Conservation (phyloP, 2,888 invertebrate genomes). For the Drosophila mettleri region DNA sequence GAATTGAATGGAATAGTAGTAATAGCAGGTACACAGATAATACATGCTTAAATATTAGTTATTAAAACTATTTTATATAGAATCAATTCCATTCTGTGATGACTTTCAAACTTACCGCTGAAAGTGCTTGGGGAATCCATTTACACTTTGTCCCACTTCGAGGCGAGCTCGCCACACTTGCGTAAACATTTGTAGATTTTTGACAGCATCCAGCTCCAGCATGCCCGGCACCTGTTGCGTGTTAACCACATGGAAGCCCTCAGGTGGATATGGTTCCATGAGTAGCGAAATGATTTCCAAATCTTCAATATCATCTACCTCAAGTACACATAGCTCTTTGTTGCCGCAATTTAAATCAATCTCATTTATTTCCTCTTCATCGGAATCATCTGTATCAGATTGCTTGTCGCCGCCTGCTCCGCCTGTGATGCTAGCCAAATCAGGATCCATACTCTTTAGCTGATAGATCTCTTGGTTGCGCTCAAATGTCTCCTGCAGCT, state of each 20-base stretch:
- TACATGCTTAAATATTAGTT: not conserved
- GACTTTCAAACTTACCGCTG: constrained; percentile 79
- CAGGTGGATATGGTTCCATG: constrained; percentile 90
- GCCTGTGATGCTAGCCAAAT: constrained; percentile 51
- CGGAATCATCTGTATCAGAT: constrained; percentile 88
- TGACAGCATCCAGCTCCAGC: constrained; percentile 88
- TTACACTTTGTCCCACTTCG: constrained; percentile 85
- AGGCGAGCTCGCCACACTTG: constrained; percentile 91
- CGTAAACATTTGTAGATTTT: constrained; percentile 93
- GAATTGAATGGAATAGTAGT: not conserved
- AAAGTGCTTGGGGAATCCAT: constrained; percentile 87
- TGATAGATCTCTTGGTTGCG: constrained; percentile 90
- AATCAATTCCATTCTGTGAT: not conserved
- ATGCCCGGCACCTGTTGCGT: constrained; percentile 91
- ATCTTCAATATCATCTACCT: constrained; percentile 94
- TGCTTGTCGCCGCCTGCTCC: constrained; percentile 63
- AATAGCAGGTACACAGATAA: not conserved
- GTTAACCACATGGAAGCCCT: constrained; percentile 92
- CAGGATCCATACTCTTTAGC: constrained; percentile 86
- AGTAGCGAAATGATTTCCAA: constrained; percentile 90
- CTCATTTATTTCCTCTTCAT: constrained; percentile 88
- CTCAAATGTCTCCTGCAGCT: constrained; percentile 89
- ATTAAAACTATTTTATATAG: not conserved
- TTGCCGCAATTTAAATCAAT: constrained; percentile 90
- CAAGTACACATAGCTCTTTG: constrained; percentile 92